Base-by-base conservation (phyloP, 2,888 invertebrate species). In the Euplagia quadripunctaria region DNA sequence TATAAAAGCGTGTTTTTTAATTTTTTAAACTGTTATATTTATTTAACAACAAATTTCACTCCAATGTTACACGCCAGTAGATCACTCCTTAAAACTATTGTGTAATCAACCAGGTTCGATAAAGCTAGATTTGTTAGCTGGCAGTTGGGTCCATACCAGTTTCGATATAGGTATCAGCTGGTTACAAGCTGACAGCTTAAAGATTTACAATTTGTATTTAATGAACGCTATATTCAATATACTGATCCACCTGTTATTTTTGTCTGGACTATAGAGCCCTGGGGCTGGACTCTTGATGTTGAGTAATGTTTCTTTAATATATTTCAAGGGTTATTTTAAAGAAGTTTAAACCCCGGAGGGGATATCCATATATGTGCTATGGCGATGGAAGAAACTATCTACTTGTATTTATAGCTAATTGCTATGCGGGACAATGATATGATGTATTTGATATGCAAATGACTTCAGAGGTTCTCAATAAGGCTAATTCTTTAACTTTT, bases 61-160 rank as follows among this genome's bases (percentile, higher is more conserved):
- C 14, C 2, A 1, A 20, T 20, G 0, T 49, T 49, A 31, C 65
- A 49, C 8, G 16, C 7, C 3, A 31, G 0, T 1, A 66, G 31
- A 52, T 20, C 61, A 17, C 11, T 31, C 69, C 64, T 64, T 70
- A 42, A 70, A n/a, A 51, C 12, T n/a, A 5, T 11, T 31, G 7
- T 46, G 12, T 49, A 49, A 12, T 17, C 12, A 64, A 51, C 65
- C 65, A 49, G n/a, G 41, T n/a, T 43, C 6, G 52, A 52, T 64
- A 70, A 42, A 64, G 43, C 20, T 12, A 41, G 43, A 64, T 70
- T 64, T 64, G 64, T 70, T 70, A 64, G 64, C 31, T 20, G n/a
- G 58, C n/a, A 52, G 51, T 20, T 3, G 3, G 43, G 31, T 14
- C 51, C 16, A 52, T 64, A 64, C 64, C 42, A 64, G 51, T 17